Conservation (phyloP, 2,113 vertebrate species). For the Mesitornis unicolor region DNA sequence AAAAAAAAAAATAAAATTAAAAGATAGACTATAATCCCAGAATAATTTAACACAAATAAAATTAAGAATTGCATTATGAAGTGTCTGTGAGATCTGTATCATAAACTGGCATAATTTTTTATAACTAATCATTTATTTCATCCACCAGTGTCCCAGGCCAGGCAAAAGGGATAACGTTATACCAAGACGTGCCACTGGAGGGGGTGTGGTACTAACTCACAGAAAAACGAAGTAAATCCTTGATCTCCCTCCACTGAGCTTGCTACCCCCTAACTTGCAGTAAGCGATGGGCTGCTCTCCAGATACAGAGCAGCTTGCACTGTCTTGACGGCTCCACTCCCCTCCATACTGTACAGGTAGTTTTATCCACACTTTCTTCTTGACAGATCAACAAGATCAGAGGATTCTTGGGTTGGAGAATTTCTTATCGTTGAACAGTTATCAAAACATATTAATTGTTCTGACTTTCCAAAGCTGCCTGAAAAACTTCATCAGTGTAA, state of each 20-base stretch:
- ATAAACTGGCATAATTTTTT: not conserved
- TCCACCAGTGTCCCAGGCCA: accelerated
- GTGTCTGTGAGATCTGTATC: not conserved
- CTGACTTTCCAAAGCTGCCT: not conserved
- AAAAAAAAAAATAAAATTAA: not conserved
- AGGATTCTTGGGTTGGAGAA: not conserved
- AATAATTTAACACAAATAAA: not conserved
- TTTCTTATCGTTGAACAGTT: not conserved
- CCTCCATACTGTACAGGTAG: no score
- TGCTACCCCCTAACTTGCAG: not conserved
- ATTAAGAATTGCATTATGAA: not conserved
- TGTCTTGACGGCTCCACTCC: not conserved
- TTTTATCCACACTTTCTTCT: not conserved
- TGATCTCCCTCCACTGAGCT: no score
- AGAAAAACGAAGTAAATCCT: not conserved
- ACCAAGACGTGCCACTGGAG: slow-evolving; percentile 13
- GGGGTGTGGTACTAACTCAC: not conserved
- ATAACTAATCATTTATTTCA: not conserved
- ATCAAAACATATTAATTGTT: not conserved
- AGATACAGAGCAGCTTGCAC: accelerated
- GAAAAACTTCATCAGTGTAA: not conserved
- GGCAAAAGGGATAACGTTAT: not conserved
- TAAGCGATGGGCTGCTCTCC: accelerated
- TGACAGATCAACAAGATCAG: not conserved
- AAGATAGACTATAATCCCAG: not conserved